phyloP scores from a whole-genome alignment of 2,113 vertebrate genomes.

The Pampusana beccarii region DNA sequence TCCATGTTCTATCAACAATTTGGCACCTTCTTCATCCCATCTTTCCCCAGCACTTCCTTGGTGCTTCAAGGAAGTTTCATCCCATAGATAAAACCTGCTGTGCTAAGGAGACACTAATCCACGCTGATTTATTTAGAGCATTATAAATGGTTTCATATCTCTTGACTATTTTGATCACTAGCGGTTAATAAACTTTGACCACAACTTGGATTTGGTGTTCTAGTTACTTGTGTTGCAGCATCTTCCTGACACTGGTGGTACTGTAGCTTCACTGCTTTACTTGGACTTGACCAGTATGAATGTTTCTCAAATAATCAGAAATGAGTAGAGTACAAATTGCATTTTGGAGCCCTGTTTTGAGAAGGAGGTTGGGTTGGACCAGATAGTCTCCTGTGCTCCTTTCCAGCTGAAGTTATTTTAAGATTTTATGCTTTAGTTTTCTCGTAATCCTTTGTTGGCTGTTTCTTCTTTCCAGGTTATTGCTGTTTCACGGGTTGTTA shows the following conservation, averaged over 20 bases:
- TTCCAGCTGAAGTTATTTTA: not conserved
- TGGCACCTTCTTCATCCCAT: not conserved
- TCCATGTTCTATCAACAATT: not conserved
- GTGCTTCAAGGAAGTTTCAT: not conserved
- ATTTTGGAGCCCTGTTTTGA: not conserved
- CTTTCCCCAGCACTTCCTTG: not conserved
- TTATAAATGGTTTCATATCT: not conserved
- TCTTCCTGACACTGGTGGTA: rapidly evolving
- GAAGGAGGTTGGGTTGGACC: not conserved
- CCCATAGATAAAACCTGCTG: not conserved
- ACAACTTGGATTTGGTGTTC: not conserved
- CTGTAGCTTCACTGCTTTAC: not conserved
- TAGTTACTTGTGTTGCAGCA: not conserved
- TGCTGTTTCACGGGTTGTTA: not conserved
- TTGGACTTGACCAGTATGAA: not conserved
- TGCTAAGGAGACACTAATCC: not conserved
- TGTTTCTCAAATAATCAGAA: not conserved
- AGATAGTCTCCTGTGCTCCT: not conserved
- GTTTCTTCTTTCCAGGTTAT: not conserved
- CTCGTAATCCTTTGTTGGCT: not conserved
- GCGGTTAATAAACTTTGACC: not conserved
- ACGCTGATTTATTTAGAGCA: not conserved
- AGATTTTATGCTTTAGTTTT: not conserved
- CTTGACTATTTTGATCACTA: not conserved
- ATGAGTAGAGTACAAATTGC: not conserved